These are phyloP conservation scores for Gari tellinella DNA, from an alignment of 2,888 invertebrate genomes.

Conservation along the genomic window DNA sequence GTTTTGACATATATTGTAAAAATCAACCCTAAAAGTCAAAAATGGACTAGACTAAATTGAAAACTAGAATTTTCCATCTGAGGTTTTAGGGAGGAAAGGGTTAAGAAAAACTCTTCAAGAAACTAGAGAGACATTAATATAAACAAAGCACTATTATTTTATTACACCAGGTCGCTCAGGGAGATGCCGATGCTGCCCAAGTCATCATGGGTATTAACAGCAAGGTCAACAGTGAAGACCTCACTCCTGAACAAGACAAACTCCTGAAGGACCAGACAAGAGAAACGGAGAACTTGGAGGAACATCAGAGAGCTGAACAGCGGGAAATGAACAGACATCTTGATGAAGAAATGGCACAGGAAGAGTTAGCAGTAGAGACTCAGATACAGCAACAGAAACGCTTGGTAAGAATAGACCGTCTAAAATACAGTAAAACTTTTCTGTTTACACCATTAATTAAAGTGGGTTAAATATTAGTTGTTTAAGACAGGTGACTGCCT, in stretches of 20 bases:
- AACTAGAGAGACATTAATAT: too few species aligned
- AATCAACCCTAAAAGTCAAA: too few species aligned
- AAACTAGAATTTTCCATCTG: too few species aligned
- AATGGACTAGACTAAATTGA: too few species aligned
- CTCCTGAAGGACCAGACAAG: conserved; percentile 73
- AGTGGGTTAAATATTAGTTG: too few species aligned
- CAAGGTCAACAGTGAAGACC: conserved; percentile 71
- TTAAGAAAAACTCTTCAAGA: too few species aligned
- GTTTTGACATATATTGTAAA: too few species aligned
- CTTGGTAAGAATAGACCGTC: conserved; percentile 64
- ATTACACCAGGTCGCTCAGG: conserved; percentile 49
- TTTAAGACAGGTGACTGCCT: too few species aligned
- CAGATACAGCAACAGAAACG: conserved; percentile 78
- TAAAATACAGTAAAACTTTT: too few species aligned
- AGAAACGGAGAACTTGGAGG: conserved; percentile 72
- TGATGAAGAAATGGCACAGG: conserved; percentile 67
- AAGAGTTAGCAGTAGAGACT: conserved; percentile 64
- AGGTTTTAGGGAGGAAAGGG: too few species aligned
- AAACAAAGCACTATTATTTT: too few species aligned
- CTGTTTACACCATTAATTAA: too few species aligned
- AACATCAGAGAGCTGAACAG: conserved; percentile 66
- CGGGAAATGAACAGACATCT: conserved; percentile 63
- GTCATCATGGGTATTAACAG: conserved; percentile 76
- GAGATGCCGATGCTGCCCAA: conserved; percentile 76
- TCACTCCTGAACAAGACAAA: conserved; percentile 68